Conservation (phyloP, 1,140 invertebrate species). For the Lordiphosa stackelbergi region DNA sequence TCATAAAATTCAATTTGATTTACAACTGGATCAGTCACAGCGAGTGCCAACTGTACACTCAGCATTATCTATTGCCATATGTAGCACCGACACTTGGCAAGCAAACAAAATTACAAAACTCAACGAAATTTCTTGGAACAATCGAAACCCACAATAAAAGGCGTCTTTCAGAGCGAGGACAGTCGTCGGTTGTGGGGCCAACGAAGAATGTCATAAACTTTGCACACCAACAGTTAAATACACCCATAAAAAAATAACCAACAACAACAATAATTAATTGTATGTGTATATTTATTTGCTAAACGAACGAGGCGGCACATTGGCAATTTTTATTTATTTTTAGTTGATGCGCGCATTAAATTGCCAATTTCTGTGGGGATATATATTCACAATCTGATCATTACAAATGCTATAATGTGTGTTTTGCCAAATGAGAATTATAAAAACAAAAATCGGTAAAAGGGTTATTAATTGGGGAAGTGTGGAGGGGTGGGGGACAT, state of each 20-base stretch:
- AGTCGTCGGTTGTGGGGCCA: conserved; percentile 4
- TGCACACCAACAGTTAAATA: conserved; percentile 34
- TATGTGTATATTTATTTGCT: conserved; percentile 43
- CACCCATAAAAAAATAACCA: conserved; percentile 39
- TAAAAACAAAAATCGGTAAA: conserved; percentile 42
- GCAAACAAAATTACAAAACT: conserved; percentile 31
- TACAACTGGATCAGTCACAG: background rate
- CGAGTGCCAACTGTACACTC: background rate
- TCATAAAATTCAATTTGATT: too few relatives aligned
- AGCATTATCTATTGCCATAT: conserved; percentile 13
- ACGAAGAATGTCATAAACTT: conserved; percentile 43
- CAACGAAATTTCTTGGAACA: conserved; percentile 32
- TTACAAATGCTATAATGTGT: conserved; percentile 29
- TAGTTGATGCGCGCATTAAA: conserved; percentile 69
- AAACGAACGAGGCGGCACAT: conserved; percentile 26
- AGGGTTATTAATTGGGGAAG: conserved; percentile 59
- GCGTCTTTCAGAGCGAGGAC: conserved; percentile 14
- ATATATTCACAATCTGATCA: conserved; percentile 25
- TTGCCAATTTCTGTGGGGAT: conserved; percentile 45
- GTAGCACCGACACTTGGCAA: background rate
- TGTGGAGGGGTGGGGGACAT: conserved; percentile 31
- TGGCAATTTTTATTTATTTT: conserved; percentile 65
- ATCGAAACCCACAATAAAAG: conserved; percentile 36
- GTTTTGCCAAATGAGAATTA: conserved; percentile 11
- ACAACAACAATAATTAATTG: conserved; percentile 46